Evolutionary conservation across 2,797 vertebrate genomes (phyloP).

Genomic region (Garrulus glandarius): DNA sequence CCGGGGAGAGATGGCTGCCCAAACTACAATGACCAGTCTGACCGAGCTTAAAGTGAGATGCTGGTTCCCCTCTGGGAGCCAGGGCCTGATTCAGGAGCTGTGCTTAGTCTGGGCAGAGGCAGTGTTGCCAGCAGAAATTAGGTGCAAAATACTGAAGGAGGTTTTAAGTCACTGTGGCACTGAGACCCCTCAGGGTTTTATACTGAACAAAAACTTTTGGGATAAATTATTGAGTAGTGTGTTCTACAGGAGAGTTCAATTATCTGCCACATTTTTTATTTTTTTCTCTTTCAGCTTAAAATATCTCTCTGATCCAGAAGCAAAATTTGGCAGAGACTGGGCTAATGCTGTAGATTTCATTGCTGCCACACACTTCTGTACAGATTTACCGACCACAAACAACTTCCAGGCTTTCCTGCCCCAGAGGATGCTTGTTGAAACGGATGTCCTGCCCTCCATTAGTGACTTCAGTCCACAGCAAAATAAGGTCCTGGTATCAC

Average conservation of each 20-base stretch:
- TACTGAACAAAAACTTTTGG: neutral
- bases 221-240: neutral
- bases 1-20: neutral
- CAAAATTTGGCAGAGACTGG: conserved; percentile 78
- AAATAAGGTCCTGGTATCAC: conserved; percentile 74
- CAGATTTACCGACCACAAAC: conserved; percentile 56
- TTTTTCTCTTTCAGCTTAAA: conserved; percentile 70
- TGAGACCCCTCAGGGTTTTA: neutral
- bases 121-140: neutral
- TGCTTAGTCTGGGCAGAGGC: neutral
- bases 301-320: conserved; percentile 75
- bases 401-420: conserved; percentile 78
- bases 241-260: neutral
- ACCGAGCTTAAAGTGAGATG: neutral
- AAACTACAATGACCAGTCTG: accelerated
- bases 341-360: conserved; percentile 72
- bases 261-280: neutral
- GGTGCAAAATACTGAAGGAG: neutral
- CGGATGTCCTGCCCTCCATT: conserved; percentile 72
- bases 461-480: conserved; percentile 77
- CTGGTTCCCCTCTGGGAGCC: neutral
- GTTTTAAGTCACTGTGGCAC: neutral
- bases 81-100: neutral
- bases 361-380: conserved; percentile 69
- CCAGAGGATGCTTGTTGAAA: conserved; percentile 67